Evolutionary conservation across 2,113 vertebrate species (phyloP), one percentile per base, ranked within the genome.

Genomic region (Pterophyllum scalare): DNA sequence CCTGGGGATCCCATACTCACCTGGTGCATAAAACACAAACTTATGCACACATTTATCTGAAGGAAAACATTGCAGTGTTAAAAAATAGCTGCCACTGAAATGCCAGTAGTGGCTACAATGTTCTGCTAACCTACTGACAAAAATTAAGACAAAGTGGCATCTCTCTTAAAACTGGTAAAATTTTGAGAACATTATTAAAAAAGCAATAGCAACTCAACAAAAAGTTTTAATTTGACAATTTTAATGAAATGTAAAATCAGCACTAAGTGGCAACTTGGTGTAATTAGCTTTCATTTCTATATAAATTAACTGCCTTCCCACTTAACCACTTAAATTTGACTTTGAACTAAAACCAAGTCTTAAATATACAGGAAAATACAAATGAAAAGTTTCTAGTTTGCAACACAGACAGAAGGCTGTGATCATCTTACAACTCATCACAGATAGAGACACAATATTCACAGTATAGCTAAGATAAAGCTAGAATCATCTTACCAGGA

Each of bases 1-100:
- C 26, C 94, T 96, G 1, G 98, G 97, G 31, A 98, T 96, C 60
- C 98, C 97, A 0, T 96, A 99, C 75, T 97, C 95, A 79, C 97
- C 97, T 98, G 83, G 17, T 31, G 74, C 7, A 61, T 76, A 88
- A 82, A n/a, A 84, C 14, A 57, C 46, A 76, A 15, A 80, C 7
- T 49, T 9, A 24, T 7, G 1, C 14, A 77, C 20, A 58, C 15
- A 61, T 46, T 35, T 7, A 59, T 12, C 2, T 3, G 7, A 22
- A 20, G 26, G 17, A 19, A 49, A 62, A 56, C 31, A 4, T 58
- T 20, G 4, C 14, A 67, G 24, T 3, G 67, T 72, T 54, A n/a
- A 14, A 14, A 31, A 72, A 0, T 3, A 56, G 52, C 52, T 7
- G 15, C 7, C 20, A 56, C 19, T 9, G 19, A 54, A 20, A 54